phyloP scores from a whole-genome alignment of 2,888 invertebrate genomes.

The Beris chalybata region DNA sequence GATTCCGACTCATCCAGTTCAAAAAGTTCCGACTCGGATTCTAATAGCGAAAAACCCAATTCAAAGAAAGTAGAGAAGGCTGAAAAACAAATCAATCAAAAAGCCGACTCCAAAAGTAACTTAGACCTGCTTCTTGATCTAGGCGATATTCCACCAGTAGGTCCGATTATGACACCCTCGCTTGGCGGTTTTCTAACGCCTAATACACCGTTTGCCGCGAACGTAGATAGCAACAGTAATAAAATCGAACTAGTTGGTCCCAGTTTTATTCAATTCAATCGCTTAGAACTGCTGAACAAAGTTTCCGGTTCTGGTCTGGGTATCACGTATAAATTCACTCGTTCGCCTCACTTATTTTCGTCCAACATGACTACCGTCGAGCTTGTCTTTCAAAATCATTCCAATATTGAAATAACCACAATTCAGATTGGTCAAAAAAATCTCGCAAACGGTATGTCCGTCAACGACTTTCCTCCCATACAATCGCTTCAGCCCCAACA shows the following conservation, averaged over 20 bases:
- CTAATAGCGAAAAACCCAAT: constrained; percentile 43
- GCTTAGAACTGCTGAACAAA: constrained; percentile 69
- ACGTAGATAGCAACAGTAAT: constrained; percentile 42
- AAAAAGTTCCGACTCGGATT: constrained; percentile 47
- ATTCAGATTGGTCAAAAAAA: constrained; percentile 65
- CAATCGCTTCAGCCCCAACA: constrained; percentile 65
- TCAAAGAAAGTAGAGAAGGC: constrained; percentile 46
- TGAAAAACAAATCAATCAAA: constrained; percentile 34
- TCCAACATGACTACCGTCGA: constrained; percentile 80
- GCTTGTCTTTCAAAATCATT: constrained; percentile 75
- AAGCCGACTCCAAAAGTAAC: constrained; percentile 61
- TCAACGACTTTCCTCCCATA: constrained; percentile 76
- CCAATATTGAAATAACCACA: constrained; percentile 53
- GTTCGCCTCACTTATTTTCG: constrained; percentile 81
- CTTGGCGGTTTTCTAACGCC: constrained; percentile 77
- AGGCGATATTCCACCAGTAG: constrained; percentile 73
- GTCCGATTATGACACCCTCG: constrained; percentile 72
- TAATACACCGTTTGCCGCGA: constrained; percentile 46
- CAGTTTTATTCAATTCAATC: constrained; percentile 62
- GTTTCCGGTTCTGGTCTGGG: constrained; percentile 71
- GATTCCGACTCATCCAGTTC: constrained; percentile 44
- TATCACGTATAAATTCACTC: constrained; percentile 69
- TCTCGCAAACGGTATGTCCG: constrained; percentile 69
- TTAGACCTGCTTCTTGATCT: constrained; percentile 82
- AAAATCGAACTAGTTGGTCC: constrained; percentile 64